phyloP scores from a whole-genome alignment of 2,113 vertebrate genomes.

The Petrocephalus microphthalmus region DNA sequence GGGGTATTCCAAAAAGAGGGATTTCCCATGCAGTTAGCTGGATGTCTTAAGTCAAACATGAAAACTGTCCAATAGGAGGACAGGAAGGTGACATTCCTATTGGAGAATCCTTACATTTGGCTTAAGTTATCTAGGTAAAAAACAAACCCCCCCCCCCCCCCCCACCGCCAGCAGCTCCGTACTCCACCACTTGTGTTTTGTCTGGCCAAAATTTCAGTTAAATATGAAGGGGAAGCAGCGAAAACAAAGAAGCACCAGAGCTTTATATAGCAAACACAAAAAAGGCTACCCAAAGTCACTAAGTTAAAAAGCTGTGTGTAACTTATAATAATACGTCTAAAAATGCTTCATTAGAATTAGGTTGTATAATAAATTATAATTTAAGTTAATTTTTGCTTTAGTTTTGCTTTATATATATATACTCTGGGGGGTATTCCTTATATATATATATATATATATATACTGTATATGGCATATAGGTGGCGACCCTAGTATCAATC shows the following conservation, averaged over 20 bases:
- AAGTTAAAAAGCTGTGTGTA: too few relatives aligned
- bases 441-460: too few relatives aligned
- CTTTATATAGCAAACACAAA: not conserved
- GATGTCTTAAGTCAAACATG: not conserved
- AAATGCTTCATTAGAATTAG: not conserved
- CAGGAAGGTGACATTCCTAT: too few relatives aligned
- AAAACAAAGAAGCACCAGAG: not conserved
- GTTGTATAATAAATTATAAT: not conserved
- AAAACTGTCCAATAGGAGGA: not conserved
- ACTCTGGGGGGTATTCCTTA: too few relatives aligned
- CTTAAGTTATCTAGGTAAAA: not conserved
- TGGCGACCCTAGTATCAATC: too few relatives aligned
- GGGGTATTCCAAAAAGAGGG: not conserved
- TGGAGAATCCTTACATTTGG: not conserved
- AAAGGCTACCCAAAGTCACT: not conserved
- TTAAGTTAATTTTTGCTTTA: too few relatives aligned
- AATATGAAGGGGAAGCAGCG: too few relatives aligned
- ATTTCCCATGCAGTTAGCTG: not conserved
- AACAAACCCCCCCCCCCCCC: too few relatives aligned
- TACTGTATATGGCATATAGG: too few relatives aligned
- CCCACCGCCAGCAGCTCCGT: too few relatives aligned
- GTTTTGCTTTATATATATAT: too few relatives aligned
- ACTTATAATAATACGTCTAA: too few relatives aligned
- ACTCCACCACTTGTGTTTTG: not conserved
- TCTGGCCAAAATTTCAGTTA: not conserved